Evolutionary conservation across 2,888 invertebrate species (phyloP), one percentile per base, ranked within the genome.

Genomic region (Itoplectis maculator): DNA sequence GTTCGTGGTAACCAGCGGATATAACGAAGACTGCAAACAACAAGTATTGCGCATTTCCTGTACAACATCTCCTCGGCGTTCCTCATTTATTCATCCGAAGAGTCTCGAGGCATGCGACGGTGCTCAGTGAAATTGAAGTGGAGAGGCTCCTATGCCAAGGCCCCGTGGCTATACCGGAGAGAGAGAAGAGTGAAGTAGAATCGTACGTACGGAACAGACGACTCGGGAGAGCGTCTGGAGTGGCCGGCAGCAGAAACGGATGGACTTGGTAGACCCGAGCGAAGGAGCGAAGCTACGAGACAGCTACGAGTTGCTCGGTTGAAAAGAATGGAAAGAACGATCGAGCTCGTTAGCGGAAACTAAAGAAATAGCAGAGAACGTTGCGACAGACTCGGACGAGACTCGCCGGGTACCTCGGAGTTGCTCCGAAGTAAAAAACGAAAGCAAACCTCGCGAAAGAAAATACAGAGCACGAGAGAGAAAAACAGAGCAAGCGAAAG

Each of bases 171-270:
- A 29, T 15, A 15, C 15, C n/a, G 20, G 76, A 2, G 29, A 5
- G 29, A 5, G 29, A n/a, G 35, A 49, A 69, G 18, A 45, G 45
- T 61, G 18, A 72, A 59, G 66, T 68, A 11, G 73, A 81, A 54
- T 37, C 51, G 23, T 77, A 54, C 40, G 15, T 51, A 68, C 61
- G 47, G 56, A 18, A 69, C 73, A 76, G 56, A 82, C 82, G 72
- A 65, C 73, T 82, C 35, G 68, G 61, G 45, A 75, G 59, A 75
- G 59, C 54, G 51, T 81, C 77, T 77, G 66, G 37, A 77, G 81
- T 51, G 23, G 18, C 51, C 65, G 70, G 66, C 40, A 68, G 72
- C 66, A 59, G 37, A 56, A 69, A 13, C 54, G 70, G 73, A 81
- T 69, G 59, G 61, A 73, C 63, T 51, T 51, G 42, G 59, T 29